A percentile compares a stretch with the other conserved stretches of the same genome.
phyloP scores from a whole-genome alignment of 2,888 invertebrate species.

The Pammene fasciana region DNA sequence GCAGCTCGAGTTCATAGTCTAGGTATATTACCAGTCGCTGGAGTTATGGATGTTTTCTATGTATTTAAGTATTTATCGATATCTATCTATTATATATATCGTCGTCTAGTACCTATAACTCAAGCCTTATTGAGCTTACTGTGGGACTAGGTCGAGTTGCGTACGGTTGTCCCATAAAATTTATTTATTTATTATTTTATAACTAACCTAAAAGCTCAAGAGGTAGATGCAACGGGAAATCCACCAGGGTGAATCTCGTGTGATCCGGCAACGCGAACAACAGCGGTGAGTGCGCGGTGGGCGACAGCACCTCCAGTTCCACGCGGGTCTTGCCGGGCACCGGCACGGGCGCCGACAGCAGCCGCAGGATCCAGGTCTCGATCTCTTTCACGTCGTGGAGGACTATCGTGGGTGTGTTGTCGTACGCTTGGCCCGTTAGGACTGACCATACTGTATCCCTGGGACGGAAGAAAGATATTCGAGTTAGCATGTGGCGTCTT shows the following conservation, averaged over 20 bases:
- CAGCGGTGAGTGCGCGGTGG: conserved; percentile 91
- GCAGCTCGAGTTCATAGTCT: too few species aligned
- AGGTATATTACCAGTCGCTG: too few species aligned
- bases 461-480: conserved; percentile 41
- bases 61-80: too few species aligned
- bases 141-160: too few species aligned
- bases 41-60: too few species aligned
- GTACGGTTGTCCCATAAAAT: too few species aligned
- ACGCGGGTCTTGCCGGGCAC: conserved; percentile 97
- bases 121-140: too few species aligned
- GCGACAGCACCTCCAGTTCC: conserved; percentile 92
- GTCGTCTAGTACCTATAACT: too few species aligned
- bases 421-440: conserved; percentile 91
- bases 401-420: conserved; percentile 93
- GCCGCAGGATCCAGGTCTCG: conserved; percentile 98
- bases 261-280: conserved; percentile 98
- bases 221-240: conserved; percentile 99
- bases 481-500: too few species aligned
- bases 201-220: conserved; percentile 93
- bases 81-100: too few species aligned
- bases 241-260: conserved; percentile 97
- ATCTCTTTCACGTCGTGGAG: conserved; percentile 98
- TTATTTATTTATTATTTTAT: too few species aligned
- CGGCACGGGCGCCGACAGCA: conserved; percentile 98
- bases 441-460: conserved; percentile 99